A percentile compares a stretch with the other conserved stretches of the same genome.
Conservation (phyloP, 1,140 invertebrate genomes). For the Drosophila fuyamai region DNA sequence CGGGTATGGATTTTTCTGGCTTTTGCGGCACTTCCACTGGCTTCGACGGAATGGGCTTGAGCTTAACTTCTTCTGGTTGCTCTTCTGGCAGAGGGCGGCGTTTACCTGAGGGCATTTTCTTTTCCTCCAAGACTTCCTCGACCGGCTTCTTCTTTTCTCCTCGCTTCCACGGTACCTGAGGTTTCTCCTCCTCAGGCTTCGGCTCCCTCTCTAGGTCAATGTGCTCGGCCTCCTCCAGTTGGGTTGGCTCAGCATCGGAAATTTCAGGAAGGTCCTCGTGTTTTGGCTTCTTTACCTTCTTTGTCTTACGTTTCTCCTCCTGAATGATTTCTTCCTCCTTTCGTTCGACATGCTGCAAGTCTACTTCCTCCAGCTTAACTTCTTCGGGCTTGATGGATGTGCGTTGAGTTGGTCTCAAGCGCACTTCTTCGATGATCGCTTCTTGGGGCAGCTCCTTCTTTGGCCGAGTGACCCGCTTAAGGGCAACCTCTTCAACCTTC, state of each 20-base stretch:
- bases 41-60: conserved; percentile 85
- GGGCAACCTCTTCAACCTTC: conserved; percentile 82
- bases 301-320: conserved; percentile 73
- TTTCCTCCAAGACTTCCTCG: conserved; percentile 84
- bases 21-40: conserved; percentile 68
- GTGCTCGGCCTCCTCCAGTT: conserved; percentile 78
- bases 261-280: conserved; percentile 75
- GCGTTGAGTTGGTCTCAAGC: conserved; percentile 79
- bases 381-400: conserved; percentile 71
- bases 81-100: conserved; percentile 82
- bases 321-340: conserved; percentile 77
- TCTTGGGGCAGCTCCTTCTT: conserved; percentile 75
- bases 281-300: conserved; percentile 76
- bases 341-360: conserved; percentile 85
- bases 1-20: conserved; percentile 73
- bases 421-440: conserved; percentile 75
- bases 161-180: conserved; percentile 79
- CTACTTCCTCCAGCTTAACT: conserved; percentile 84
- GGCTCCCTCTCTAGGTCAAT: conserved; percentile 83
- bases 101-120: conserved; percentile 84
- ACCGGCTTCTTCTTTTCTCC: conserved; percentile 79
- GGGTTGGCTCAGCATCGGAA: conserved; percentile 67
- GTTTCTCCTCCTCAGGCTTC: conserved; percentile 72
- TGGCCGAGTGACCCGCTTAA: conserved; percentile 80
- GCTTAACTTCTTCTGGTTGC: conserved; percentile 84